A percentile compares a stretch with the other conserved stretches of the same genome.
phyloP scores from a whole-genome alignment of 2,888 invertebrate species.

The Graphium colonna region DNA sequence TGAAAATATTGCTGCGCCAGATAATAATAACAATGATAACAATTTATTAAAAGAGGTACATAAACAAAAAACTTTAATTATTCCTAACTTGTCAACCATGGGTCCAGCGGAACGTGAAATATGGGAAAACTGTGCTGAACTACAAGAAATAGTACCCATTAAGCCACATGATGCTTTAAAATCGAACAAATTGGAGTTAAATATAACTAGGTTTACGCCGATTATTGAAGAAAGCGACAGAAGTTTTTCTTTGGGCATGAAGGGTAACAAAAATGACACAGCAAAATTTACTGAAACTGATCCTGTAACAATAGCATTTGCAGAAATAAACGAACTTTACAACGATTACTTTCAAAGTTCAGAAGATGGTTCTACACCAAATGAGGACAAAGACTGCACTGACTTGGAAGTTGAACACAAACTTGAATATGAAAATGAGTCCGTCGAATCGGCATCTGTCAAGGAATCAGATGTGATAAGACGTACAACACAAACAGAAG shows the following conservation, averaged over 20 bases:
- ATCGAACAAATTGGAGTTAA: slow-evolving; percentile 46
- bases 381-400: slow-evolving; percentile 36
- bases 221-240: slow-evolving; percentile 70
- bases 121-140: slow-evolving; percentile 58
- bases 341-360: slow-evolving; percentile 57
- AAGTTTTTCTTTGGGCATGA: slow-evolving; percentile 50
- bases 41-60: slow-evolving; percentile 29
- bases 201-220: slow-evolving; percentile 59
- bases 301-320: slow-evolving; percentile 66
- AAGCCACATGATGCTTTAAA: slow-evolving; percentile 40
- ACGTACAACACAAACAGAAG: slow-evolving; percentile 58
- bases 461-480: slow-evolving; percentile 72
- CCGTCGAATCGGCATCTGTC: slow-evolving; percentile 77
- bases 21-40: slow-evolving; percentile 57
- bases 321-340: slow-evolving; percentile 66
- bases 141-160: slow-evolving; percentile 41
- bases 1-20: slow-evolving; percentile 66
- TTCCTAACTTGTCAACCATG: slow-evolving; percentile 51
- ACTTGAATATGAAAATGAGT: slow-evolving; percentile 34
- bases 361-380: slow-evolving; percentile 43
- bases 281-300: slow-evolving; percentile 58
- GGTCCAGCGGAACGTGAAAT: slow-evolving; percentile 72
- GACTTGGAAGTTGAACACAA: slow-evolving; percentile 37
- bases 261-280: slow-evolving; percentile 39
- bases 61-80: slow-evolving; percentile 47